Evolutionary conservation across 2,888 invertebrate genomes (phyloP), one percentile per base, ranked within the genome.

Genomic region (Rhagonycha fulva): DNA sequence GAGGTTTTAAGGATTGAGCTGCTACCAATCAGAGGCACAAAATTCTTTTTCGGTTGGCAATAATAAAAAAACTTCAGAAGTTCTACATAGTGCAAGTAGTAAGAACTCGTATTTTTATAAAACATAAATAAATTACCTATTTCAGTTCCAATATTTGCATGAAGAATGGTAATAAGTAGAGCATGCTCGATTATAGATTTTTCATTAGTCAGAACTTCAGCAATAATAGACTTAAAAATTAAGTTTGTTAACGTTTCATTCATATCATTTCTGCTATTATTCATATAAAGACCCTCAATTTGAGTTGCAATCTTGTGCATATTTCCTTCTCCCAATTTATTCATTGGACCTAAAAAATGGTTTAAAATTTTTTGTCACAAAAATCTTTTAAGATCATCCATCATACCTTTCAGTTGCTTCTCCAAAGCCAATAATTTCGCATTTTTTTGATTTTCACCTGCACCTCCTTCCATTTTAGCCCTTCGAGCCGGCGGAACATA

Each of bases 101-200:
- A 19, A 19, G 19, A 19, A 19, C 19, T 2, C 19, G 1, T n/a
- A 1, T 19, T 19, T 19, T 19, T 19, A 63, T 19, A 19, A 19
- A 19, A 19, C 2, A 28, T 71, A 60, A 62, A 11, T 28, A 69
- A 85, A 90, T 88, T 84, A 93, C 96, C 97, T 70, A 98, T 92
- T 91, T 99, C 98, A 3, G 92, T 93, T 12, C 96, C 98, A 61
- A 98, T 92, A 86, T 97, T 97, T 0, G 96, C 95, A 87, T 98
- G 97, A 30, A 98, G 87, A 78, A 96, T 91, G 0, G 96, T 91
- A 12, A 98, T 89, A 0, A 98, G 86, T 82, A 97, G 92, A 28
- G 95, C 92, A 84, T 97, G 94, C 83, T 98, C 98, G 14, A 95
- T 92, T 0, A 96, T 89, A 84, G 98, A 90, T 26, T 96, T 88